These are phyloP conservation scores for Limnothrissa miodon DNA, from an alignment of 2,113 vertebrate genomes.

Conservation along the genomic window DNA sequence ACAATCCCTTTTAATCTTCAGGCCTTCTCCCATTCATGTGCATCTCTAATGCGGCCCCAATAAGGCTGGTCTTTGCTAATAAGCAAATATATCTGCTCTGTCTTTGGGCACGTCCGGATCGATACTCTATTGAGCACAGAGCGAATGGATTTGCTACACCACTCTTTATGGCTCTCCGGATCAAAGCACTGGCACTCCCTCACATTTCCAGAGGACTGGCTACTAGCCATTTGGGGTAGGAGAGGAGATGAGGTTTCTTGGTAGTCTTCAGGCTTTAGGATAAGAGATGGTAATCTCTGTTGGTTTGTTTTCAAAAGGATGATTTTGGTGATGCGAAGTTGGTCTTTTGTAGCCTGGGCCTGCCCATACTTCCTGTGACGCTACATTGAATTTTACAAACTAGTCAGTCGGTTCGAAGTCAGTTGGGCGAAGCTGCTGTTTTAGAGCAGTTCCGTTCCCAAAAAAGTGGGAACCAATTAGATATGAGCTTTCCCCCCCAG, in stretches of 20 bases:
- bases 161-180: constrained; percentile 52
- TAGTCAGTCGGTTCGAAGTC: too few species aligned
- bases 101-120: constrained; percentile 62
- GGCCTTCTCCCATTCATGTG: neutral
- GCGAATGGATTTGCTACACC: constrained; percentile 61
- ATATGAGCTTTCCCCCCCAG: too few species aligned
- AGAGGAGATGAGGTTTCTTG: neutral
- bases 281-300: neutral
- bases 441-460: too few species aligned
- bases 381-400: too few species aligned
- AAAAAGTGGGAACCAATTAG: too few species aligned
- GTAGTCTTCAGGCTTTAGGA: neutral
- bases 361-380: too few species aligned
- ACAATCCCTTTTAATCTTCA: neutral
- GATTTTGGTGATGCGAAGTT: neutral
- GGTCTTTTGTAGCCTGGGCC: too few species aligned
- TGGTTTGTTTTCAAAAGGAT: neutral
- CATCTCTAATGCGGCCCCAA: constrained; percentile 56
- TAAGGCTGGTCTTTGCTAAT: constrained; percentile 68
- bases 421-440: too few species aligned
- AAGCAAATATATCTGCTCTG: constrained; percentile 66
- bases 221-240: neutral
- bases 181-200: constrained; percentile 36
- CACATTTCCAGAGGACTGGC: constrained; percentile 32
- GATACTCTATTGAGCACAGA: constrained; percentile 68